Evolutionary conservation across 2,888 invertebrate species (phyloP).

Genomic region (Drosophila monieri): DNA sequence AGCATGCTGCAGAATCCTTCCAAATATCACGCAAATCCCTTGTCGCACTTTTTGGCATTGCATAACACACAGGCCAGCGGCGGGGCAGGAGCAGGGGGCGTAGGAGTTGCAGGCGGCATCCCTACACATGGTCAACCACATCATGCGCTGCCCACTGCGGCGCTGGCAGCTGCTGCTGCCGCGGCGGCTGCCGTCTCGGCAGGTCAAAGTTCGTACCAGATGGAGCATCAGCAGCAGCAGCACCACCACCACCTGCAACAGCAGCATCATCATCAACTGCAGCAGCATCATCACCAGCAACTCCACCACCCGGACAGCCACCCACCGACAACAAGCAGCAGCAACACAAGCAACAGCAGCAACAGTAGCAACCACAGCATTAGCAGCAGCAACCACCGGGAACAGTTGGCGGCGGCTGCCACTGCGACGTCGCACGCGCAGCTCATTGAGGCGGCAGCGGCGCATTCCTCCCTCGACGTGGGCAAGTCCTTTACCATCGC

Average conservation of each 20-base stretch:
- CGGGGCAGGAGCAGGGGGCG: constrained; percentile 33
- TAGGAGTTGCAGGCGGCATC: constrained; percentile 20
- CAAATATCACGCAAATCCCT: constrained; percentile 84
- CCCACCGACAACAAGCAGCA: constrained; percentile 52
- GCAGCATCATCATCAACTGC: constrained; percentile 50
- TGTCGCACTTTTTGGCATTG: constrained; percentile 84
- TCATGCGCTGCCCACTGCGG: constrained; percentile 74
- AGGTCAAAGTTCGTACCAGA: constrained; percentile 76
- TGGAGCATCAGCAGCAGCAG: constrained; percentile 63
- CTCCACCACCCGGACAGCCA: constrained; percentile 57
- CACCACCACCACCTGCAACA: constrained; percentile 53
- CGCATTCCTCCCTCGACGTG: constrained; percentile 83
- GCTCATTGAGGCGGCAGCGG: constrained; percentile 78
- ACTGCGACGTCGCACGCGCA: constrained; percentile 77
- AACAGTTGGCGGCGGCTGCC: constrained; percentile 57
- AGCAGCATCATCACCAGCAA: constrained; percentile 58
- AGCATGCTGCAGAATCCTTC: constrained; percentile 84
- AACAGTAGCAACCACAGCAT: constrained; percentile 49
- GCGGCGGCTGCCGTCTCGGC: constrained; percentile 63
- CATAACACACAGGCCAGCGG: constrained; percentile 81
- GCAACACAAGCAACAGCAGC: constrained; percentile 47
- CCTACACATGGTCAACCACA: constrained; percentile 70
- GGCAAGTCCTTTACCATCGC: constrained; percentile 94
- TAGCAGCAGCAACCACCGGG: constrained; percentile 57
- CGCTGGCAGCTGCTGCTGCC: constrained; percentile 71